Conservation (phyloP, 1,140 invertebrate genomes). For the Nebria ingens region DNA sequence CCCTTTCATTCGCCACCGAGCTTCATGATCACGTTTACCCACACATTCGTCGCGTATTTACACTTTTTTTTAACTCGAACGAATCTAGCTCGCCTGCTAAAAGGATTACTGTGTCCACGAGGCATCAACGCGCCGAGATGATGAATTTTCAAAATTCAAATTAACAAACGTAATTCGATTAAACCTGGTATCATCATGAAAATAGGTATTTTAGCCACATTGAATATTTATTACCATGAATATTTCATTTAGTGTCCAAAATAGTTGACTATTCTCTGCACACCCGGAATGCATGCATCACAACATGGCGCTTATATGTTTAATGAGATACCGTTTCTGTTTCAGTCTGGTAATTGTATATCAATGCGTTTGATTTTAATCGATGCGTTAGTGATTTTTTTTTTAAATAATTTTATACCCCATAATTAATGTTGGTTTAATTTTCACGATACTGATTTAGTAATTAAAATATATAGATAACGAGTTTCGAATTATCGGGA, state of each 20-base stretch:
- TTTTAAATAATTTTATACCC: too few relatives aligned
- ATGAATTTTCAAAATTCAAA: slow-evolving; percentile 7
- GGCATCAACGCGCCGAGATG: background rate
- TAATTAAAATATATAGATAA: slow-evolving; percentile 1
- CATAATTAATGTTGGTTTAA: background rate
- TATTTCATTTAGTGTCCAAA: background rate
- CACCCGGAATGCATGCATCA: too few relatives aligned
- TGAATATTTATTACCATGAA: slow-evolving; percentile 8
- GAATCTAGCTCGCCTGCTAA: background rate
- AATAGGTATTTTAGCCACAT: slow-evolving; percentile 7
- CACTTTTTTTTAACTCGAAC: background rate
- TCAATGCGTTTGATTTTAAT: background rate
- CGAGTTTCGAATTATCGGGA: background rate
- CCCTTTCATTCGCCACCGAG: background rate
- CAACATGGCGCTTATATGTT: background rate
- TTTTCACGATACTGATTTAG: background rate
- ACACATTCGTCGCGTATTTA: background rate
- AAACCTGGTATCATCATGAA: slow-evolving; percentile 3
- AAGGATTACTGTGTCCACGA: background rate
- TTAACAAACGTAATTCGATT: slow-evolving; percentile 7
- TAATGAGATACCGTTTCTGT: background rate
- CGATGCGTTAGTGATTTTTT: background rate
- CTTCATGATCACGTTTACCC: background rate
- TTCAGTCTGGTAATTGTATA: background rate
- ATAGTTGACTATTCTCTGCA: background rate